phyloP scores from a whole-genome alignment of 2,797 vertebrate species.

The Microctenopoma stevenorrisi region DNA sequence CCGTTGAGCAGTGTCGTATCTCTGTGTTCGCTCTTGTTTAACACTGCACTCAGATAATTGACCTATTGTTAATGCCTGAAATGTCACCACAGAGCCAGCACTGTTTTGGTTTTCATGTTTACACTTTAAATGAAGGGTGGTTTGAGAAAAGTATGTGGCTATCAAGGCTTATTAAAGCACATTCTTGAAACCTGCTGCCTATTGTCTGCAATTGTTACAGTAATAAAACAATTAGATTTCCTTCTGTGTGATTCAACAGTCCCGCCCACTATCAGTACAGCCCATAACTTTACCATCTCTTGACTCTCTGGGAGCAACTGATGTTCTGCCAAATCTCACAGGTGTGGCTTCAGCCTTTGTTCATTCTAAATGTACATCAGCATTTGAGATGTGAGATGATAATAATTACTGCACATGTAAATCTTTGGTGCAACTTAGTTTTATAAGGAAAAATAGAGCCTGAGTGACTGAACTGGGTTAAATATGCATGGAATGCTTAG shows the following conservation, averaged over 20 bases:
- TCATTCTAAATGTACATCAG: neutral
- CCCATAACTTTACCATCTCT: neutral
- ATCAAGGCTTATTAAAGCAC: slow-evolving; percentile 10
- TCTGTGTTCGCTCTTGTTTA: slow-evolving; percentile 21
- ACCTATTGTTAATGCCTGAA: slow-evolving; percentile 24
- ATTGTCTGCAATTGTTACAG: neutral
- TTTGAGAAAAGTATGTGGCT: slow-evolving; percentile 14
- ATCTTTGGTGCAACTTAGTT: neutral
- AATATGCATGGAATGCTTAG: slow-evolving; percentile 21
- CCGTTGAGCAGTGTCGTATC: neutral
- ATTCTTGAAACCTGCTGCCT: slow-evolving; percentile 3
- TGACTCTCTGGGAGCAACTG: neutral
- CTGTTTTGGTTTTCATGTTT: slow-evolving; percentile 36
- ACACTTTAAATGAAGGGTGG: slow-evolving; percentile 22
- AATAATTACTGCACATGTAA: neutral
- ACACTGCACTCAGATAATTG: slow-evolving; percentile 22
- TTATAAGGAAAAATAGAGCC: neutral
- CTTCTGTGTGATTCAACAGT: neutral
- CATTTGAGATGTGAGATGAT: neutral
- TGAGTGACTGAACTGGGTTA: neutral
- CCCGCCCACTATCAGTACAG: neutral
- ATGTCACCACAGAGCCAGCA: slow-evolving; percentile 25
- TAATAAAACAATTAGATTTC: neutral
- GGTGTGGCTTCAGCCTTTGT: neutral
- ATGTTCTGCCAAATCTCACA: neutral